phyloP scores from a whole-genome alignment of 2,113 vertebrate genomes.

The Chlorocebus sabaeus region DNA sequence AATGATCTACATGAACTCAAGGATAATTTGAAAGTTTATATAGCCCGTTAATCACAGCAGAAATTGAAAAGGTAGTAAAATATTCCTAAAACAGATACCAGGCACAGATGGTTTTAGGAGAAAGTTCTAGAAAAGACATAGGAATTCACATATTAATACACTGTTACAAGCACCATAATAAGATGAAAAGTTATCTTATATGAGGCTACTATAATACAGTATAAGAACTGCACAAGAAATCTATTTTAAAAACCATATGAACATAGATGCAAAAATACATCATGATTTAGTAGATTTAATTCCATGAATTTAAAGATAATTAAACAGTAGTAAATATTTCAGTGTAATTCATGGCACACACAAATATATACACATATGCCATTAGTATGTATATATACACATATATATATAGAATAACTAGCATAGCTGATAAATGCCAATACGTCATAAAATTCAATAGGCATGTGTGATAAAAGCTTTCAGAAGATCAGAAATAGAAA shows the following conservation, averaged over 20 bases:
- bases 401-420: not conserved
- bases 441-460: not conserved
- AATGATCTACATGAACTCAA: not conserved
- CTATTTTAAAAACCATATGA: not conserved
- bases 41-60: not conserved
- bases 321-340: not conserved
- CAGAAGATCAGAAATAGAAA: not conserved
- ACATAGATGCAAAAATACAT: not conserved
- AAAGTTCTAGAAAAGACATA: not conserved
- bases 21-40: not conserved
- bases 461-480: not conserved
- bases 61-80: not conserved
- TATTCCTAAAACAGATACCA: not conserved
- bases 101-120: not conserved
- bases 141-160: not conserved
- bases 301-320: not conserved
- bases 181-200: not conserved
- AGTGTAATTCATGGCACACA: not conserved
- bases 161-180: not conserved
- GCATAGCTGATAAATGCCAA: not conserved
- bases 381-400: not conserved
- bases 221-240: not conserved
- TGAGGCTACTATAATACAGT: not conserved
- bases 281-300: not conserved
- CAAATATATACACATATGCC: not conserved